Base-by-base conservation (phyloP, 2,797 vertebrate species). In the Muscicapa comitata region DNA sequence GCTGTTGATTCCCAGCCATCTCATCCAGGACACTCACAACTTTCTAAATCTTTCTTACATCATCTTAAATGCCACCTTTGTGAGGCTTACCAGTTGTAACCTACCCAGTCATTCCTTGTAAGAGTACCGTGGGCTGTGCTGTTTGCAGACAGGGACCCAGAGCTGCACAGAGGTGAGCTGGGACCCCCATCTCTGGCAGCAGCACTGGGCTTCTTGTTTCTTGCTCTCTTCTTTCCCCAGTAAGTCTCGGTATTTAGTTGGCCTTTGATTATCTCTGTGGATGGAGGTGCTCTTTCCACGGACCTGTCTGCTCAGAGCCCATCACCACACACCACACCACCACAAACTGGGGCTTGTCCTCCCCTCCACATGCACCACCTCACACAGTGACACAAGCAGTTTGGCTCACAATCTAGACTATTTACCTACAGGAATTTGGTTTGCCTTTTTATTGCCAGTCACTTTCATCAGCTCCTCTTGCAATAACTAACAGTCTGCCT, bases 321-420 rank as follows among this genome's bases (percentile, higher is more conserved):
- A 2, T 57, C 29, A 31, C 5, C 13, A 8, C 4, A 17, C 21
- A 71, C 47, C 47, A 26, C 14, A 14, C 15, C 47, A 48, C 24
- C 25, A 33, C 4, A 62, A 68, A 37, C 0, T 20, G 10, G 17
- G 8, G 3, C 2, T 12, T 61, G 2, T 67, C 6, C 28, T 11
- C 13, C 3, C 3, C 13, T 13, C 2, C 11, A 6, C 1, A 17
- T 2, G 4, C 9, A 29, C 23, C 21, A 9, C 42, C 45, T 77
- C 18, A 19, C 29, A 35, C 26, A 23, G 18, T 8, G 21, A 50
- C 10, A 2, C 14, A 33, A 82, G 37, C 20, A 29, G 14, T 63
- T 67, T 82, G 3, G 8, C 54, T 88, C 53, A 54, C 20, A 35
- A 40, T n/a, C 15, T 74, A 76, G 15, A 15, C 16, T 5, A 31